Evolutionary conservation across 1,140 invertebrate species (phyloP).

Genomic region (Acromyrmex echinatior): DNA sequence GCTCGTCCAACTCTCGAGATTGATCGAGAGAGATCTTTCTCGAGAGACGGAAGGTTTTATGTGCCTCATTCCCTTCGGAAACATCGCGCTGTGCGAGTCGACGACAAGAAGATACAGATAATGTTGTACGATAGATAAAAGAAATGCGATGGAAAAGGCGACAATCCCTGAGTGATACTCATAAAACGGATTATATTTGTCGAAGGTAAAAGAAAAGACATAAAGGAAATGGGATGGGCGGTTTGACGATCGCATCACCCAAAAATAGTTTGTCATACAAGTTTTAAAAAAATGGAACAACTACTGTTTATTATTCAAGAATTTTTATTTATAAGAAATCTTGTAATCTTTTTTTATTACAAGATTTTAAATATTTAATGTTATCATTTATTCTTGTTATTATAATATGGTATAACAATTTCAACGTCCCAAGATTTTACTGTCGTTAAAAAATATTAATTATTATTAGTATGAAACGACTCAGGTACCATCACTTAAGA

Average conservation of each 20-base stretch:
- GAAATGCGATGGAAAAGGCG: conserved; percentile 22
- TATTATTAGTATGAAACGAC: not conserved
- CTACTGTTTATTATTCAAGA: not conserved
- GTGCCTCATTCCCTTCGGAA: conserved; percentile 20
- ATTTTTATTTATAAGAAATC: not conserved
- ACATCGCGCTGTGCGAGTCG: conserved; percentile 23
- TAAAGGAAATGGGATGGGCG: not conserved
- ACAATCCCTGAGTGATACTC: conserved; percentile 16
- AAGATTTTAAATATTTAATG: not conserved
- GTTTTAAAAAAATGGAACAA: not conserved
- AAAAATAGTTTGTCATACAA: conserved; percentile 30
- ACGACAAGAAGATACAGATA: conserved; percentile 41
- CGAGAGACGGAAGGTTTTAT: conserved; percentile 19
- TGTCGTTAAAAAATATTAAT: conserved; percentile 4
- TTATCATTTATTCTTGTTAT: not conserved
- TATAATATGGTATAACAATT: not conserved
- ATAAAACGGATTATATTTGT: conserved; percentile 47
- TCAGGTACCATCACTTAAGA: not conserved
- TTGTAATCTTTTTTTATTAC: not conserved
- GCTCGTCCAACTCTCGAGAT: conserved; percentile 3
- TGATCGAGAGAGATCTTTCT: conserved; percentile 46
- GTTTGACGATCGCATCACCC: not conserved
- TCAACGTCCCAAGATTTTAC: not conserved
- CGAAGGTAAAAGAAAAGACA: conserved; percentile 28
- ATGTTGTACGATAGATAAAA: conserved; percentile 52